Evolutionary conservation across 2,113 vertebrate species (phyloP), one percentile per base, ranked within the genome.

Genomic region (Myotis brandtii): DNA sequence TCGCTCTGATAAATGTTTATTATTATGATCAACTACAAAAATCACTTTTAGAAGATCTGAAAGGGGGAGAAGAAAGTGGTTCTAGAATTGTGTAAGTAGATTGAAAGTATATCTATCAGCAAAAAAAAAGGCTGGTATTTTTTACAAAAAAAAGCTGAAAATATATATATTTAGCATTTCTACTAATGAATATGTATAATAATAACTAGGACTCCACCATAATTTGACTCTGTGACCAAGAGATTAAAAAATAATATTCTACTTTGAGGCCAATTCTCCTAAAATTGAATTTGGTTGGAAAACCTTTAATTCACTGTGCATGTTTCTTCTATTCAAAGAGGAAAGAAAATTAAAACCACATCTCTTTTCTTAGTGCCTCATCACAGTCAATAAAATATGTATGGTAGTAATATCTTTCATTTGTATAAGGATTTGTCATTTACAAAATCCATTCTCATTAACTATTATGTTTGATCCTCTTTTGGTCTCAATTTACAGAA

Each of bases 261-360:
- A 84, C 12, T 69, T 34, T 79, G 13, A 95, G 25, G 30, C 4
- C 40, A 73, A 2, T 21, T 43, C 17, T 72, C 27, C 30, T 64
- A 83, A 86, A 77, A 80, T 59, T 73, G 30, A 81, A 25, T 70
- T 75, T n/a, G 37, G 25, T 40, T 94, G 7, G 20, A 93, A 88
- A 91, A 86, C 0, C 17, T 88, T 91, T 48, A 25, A 93, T 4
- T 56, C 25, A 80, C 1, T 86, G 3, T 32, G 3, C 6, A 70
- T 30, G 3, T 91, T 89, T 96, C 40, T 88, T 94, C 62, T 73
- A 67, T 54, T 93, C 34, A 77, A 80, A 92, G 14, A 92, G 20
- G 18, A 86, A 72, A 87, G 20, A 82, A 95, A 87, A 89, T 77
- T 97, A 69, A 77, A 88, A 86, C 86, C 46, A 85, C 23, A n/a